phyloP scores from a whole-genome alignment of 2,888 invertebrate species.

The Epinotia brunnichana region DNA sequence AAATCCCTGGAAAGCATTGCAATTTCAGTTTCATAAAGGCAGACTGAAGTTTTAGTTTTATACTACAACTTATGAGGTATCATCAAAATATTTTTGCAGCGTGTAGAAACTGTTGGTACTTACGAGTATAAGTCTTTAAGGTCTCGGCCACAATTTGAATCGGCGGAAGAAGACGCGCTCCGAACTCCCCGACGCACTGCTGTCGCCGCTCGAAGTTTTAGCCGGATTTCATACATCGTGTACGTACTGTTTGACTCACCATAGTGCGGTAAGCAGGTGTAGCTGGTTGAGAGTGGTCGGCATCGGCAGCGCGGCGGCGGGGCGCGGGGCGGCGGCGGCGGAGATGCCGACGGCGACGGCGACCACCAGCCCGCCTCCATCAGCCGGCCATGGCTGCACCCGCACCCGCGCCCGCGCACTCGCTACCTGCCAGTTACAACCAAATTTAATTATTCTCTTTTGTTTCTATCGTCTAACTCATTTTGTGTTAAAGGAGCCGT shows the following conservation, averaged over 20 bases:
- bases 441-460: not conserved
- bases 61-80: no score
- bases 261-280: conserved; percentile 77
- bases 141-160: no score
- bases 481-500: not conserved
- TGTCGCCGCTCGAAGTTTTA: no score
- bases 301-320: conserved; percentile 78
- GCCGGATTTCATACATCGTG: no score
- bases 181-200: no score
- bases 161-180: no score
- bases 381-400: conserved; percentile 77
- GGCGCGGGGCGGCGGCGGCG: conserved; percentile 80
- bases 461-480: not conserved
- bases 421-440: conserved; percentile 67
- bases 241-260: conserved; percentile 54
- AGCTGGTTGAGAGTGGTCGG: conserved; percentile 75
- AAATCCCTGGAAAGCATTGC: no score
- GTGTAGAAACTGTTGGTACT: no score
- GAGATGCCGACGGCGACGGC: conserved; percentile 76
- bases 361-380: conserved; percentile 79
- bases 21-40: no score
- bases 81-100: no score
- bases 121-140: no score
- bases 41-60: no score
- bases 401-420: conserved; percentile 71